Conservation (phyloP, 37 sponge, comb jelly and placozoan species). For the Crambe crambe region DNA sequence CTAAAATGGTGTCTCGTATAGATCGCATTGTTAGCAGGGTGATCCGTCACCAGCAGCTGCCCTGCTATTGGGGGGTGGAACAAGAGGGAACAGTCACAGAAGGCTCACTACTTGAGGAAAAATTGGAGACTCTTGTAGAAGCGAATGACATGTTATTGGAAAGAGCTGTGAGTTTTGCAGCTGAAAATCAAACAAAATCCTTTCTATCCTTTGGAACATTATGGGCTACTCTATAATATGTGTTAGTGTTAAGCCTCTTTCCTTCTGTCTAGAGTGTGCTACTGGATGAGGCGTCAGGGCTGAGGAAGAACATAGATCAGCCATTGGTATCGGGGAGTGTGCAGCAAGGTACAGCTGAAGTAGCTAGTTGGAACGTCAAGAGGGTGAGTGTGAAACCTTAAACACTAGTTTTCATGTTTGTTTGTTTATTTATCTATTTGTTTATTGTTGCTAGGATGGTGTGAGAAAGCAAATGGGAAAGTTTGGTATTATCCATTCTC, state of each 20-base stretch:
- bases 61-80: conserved; percentile 55
- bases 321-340: conserved; percentile 15
- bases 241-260: no score
- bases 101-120: conserved; percentile 69
- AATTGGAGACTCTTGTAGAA: conserved; percentile 82
- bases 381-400: conserved; percentile 22
- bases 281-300: conserved; percentile 67
- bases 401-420: not conserved
- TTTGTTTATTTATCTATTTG: not conserved
- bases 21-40: conserved; percentile 48
- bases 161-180: conserved; percentile 61
- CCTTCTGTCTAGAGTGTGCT: conserved; percentile 36
- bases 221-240: no score
- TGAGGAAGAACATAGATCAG: conserved; percentile 39
- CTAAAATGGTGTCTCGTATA: conserved; percentile 44
- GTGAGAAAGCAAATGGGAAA: conserved; percentile 6
- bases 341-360: conserved; percentile 44
- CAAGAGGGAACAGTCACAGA: conserved; percentile 26
- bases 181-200: not conserved
- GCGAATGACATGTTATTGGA: conserved; percentile 89
- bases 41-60: conserved; percentile 47
- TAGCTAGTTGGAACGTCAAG: conserved; percentile 83
- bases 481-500: conserved; percentile 53
- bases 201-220: not conserved
- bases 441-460: conserved; percentile 16